phyloP scores from a whole-genome alignment of 1,140 invertebrate species.

The Drosophila aff. region DNA sequence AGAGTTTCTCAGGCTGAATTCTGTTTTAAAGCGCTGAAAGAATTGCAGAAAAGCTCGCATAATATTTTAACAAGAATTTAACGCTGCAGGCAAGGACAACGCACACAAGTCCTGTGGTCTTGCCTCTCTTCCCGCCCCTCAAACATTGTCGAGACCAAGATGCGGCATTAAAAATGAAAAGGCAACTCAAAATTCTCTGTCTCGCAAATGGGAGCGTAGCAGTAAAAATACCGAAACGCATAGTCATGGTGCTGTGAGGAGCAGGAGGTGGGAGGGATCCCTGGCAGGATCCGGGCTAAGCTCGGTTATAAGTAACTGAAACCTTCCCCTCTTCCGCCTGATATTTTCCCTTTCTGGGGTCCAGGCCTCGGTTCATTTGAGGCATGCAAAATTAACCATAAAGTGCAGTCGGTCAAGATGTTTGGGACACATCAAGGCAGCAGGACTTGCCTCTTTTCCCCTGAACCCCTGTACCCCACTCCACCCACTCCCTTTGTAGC shows the following conservation, averaged over 20 bases:
- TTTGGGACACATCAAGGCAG: too few relatives aligned
- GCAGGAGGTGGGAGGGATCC: slow-evolving; percentile 2
- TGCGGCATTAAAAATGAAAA: slow-evolving; percentile 69
- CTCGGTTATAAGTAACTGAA: slow-evolving; percentile 29
- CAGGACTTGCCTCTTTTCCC: too few relatives aligned
- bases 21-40: slow-evolving; percentile 47
- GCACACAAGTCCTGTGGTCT: slow-evolving; percentile 41
- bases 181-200: slow-evolving; percentile 53
- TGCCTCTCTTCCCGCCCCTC: not conserved
- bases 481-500: too few relatives aligned
- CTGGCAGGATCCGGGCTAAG: not conserved
- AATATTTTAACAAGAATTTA: slow-evolving; percentile 80
- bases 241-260: slow-evolving; percentile 28
- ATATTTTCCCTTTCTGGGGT: too few relatives aligned
- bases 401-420: too few relatives aligned
- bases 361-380: too few relatives aligned
- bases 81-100: slow-evolving; percentile 70
- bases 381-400: too few relatives aligned
- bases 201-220: slow-evolving; percentile 58
- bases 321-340: not conserved
- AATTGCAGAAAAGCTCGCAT: slow-evolving; percentile 63
- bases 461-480: too few relatives aligned
- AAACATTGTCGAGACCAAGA: slow-evolving; percentile 56
- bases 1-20: slow-evolving; percentile 23
- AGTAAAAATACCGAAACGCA: slow-evolving; percentile 71